Evolutionary conservation across 2,113 vertebrate species (phyloP).

Genomic region (Malaclemys terrapin): DNA sequence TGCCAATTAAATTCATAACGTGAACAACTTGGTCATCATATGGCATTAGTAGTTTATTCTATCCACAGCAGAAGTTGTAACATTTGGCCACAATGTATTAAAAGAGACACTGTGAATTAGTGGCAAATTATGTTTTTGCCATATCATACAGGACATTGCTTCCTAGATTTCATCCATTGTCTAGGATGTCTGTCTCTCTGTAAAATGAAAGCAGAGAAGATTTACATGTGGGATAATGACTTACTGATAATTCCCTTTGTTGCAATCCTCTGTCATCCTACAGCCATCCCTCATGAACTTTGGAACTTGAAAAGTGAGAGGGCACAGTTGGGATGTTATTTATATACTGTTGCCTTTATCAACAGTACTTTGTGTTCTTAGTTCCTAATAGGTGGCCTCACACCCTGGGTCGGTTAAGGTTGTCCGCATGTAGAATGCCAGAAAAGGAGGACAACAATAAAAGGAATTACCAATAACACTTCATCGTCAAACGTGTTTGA

Average conservation of each 20-base stretch:
- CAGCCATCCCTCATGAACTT: background rate
- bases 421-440: background rate
- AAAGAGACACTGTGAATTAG: background rate
- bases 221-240: background rate
- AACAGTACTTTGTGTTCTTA: background rate
- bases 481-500: background rate
- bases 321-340: background rate
- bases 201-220: background rate
- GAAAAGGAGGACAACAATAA: background rate
- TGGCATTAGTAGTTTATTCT: background rate
- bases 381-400: background rate
- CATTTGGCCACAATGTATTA: background rate
- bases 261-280: background rate
- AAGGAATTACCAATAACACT: background rate
- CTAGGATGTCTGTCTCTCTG: background rate
- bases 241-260: background rate
- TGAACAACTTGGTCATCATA: background rate
- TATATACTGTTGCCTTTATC: background rate
- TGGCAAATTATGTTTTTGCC: too few species aligned
- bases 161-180: background rate
- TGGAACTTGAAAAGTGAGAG: background rate
- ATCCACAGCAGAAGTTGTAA: background rate
- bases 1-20: background rate
- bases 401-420: background rate
- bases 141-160: background rate